Percentiles rank a stretch among this genome's conserved stretches.
These are phyloP conservation scores for Crotalus tigris DNA, from an alignment of 2,113 vertebrate species.

Conservation along the genomic window DNA sequence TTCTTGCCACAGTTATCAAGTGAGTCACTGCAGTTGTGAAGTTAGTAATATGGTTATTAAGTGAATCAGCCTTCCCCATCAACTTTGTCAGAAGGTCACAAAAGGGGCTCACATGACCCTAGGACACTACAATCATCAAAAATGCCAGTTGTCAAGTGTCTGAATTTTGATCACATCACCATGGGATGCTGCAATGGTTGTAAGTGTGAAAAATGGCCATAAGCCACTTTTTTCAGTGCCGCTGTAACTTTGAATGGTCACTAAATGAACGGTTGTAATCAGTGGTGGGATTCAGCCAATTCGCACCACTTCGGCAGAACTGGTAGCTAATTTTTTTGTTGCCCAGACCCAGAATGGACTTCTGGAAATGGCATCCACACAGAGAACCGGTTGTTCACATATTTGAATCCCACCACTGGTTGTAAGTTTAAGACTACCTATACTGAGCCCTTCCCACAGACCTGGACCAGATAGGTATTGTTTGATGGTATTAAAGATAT, in stretches of 20 bases:
- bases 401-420: background rate
- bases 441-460: background rate
- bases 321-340: too few species aligned
- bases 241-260: background rate
- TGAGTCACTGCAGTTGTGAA: background rate
- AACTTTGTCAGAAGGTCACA: background rate
- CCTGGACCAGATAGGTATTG: background rate
- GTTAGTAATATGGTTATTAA: background rate
- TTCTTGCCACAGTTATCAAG: background rate
- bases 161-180: background rate
- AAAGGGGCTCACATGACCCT: background rate
- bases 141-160: background rate
- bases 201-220: background rate
- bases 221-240: background rate
- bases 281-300: too few species aligned
- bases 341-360: too few species aligned
- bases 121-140: background rate
- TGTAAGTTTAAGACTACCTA: background rate
- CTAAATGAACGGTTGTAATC: background rate
- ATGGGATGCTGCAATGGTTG: background rate
- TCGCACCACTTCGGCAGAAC: too few species aligned
- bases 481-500: background rate
- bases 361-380: too few species aligned
- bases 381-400: too few species aligned
- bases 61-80: background rate